These are phyloP conservation scores for Umimayanthus chanpuru DNA, from an alignment of 92 coral and sea anemone genomes.

Conservation along the genomic window DNA sequence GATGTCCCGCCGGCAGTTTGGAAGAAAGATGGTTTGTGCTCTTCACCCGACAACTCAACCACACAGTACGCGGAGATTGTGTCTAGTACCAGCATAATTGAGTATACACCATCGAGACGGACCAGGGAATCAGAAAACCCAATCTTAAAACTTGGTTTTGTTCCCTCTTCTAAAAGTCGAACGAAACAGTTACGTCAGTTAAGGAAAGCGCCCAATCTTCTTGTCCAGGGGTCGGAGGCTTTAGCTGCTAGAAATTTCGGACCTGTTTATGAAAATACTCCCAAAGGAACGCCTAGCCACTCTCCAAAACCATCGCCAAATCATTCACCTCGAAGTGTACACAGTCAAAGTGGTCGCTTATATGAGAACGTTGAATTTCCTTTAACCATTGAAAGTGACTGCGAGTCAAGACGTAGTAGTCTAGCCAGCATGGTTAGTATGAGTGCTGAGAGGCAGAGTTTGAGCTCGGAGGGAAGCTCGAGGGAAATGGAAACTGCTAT, in stretches of 20 bases:
- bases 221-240: slow-evolving; percentile 21
- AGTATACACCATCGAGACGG: slow-evolving; percentile 73
- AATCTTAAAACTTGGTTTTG: slow-evolving; percentile 82
- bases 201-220: slow-evolving; percentile 60
- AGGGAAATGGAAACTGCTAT: slow-evolving; percentile 52
- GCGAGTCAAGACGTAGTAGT: slow-evolving; percentile 73
- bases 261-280: slow-evolving; percentile 62
- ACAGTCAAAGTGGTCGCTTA: slow-evolving; percentile 54
- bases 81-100: slow-evolving; percentile 55
- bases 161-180: slow-evolving; percentile 40
- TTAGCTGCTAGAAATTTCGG: slow-evolving; percentile 29
- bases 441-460: slow-evolving; percentile 57
- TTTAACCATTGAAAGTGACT: slow-evolving; percentile 53
- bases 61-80: slow-evolving; percentile 89
- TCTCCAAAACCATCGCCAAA: slow-evolving; percentile 72
- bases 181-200: slow-evolving; percentile 51
- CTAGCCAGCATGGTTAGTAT: slow-evolving; percentile 40
- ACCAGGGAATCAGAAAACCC: slow-evolving; percentile 96
- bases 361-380: slow-evolving; percentile 77
- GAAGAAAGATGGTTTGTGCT: slow-evolving; percentile 24
- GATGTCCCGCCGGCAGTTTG: not conserved
- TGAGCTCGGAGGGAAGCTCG: slow-evolving; percentile 59
- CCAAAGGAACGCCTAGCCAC: slow-evolving; percentile 45
- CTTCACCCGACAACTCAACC: slow-evolving; percentile 39
- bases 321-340: slow-evolving; percentile 53